Evolutionary conservation across 2,888 invertebrate genomes (phyloP), one percentile per base, ranked within the genome.

Genomic region (Macaria liturata): DNA sequence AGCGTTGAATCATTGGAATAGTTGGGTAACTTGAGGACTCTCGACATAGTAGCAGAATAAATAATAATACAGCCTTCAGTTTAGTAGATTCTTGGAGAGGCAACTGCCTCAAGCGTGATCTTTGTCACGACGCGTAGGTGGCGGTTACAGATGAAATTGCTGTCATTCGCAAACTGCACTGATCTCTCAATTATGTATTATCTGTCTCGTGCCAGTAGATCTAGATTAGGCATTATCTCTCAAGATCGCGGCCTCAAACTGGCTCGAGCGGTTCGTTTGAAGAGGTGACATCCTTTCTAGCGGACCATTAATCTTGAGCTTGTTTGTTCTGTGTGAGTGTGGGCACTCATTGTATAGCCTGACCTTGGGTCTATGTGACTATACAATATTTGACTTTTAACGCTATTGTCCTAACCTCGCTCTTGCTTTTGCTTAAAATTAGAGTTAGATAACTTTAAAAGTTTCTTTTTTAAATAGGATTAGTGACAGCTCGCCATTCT

Each of bases 21-120:
- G 65, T 67, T 59, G 54, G 57, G 65, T 57, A 65, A 63, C 34
- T 61, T 52, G 52, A 59, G 58, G 49, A 48, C 54, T 34, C 57
- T 60, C 48, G n/a, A 32, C 56, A 44, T 20, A 20, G 20, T 1
- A 20, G 20, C 20, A 20, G 20, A 20, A 20, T 20, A 20, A 20
- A 20, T 20, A 20, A 20, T 20, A 20, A 20, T 20, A 20, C 2
- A 20, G 20, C 2, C 20, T 20, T 20, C 20, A 20, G 9, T 8
- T n/a, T n/a, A 8, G 42, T 42, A 9, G 9, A n/a, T 9, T 42
- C 42, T 42, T 9, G 42, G 42, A 42, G n/a, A n/a, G 3, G n/a
- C n/a, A 42, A 54, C 45, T 49, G 42, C 45, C 42, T 44, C 32
- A 57, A 54, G 39, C 64, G 62, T 63, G 66, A 54, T 55, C 46